Evolutionary conservation across 2,888 invertebrate genomes (phyloP).

Genomic region (Andrena bucephala): DNA sequence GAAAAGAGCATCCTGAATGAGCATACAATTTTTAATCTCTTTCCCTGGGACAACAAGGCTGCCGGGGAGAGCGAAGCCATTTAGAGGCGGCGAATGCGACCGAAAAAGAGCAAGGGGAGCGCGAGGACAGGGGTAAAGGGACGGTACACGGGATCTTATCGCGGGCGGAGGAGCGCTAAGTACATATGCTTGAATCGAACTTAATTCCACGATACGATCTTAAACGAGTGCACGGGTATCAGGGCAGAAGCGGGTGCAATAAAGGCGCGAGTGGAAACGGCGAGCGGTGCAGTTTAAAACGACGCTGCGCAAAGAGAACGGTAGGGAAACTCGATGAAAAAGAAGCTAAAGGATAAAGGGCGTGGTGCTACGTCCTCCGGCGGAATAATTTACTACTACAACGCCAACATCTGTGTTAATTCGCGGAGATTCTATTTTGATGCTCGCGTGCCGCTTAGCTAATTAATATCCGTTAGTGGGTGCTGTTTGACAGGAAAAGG

Average conservation of each 20-base stretch:
- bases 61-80: constrained; percentile 27
- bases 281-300: constrained; percentile 50
- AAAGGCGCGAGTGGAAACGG: constrained; percentile 57
- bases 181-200: constrained; percentile 80
- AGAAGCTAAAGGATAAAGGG: background rate
- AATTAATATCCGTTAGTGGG: too few species aligned
- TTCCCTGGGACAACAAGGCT: background rate
- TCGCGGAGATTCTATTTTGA: too few species aligned
- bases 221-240: constrained; percentile 67
- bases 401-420: too few species aligned
- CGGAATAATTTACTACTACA: too few species aligned
- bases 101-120: constrained; percentile 18
- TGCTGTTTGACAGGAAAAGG: too few species aligned
- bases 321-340: constrained; percentile 20
- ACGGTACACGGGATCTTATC: constrained; percentile 73
- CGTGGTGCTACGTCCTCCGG: too few species aligned
- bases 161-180: constrained; percentile 67
- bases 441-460: too few species aligned
- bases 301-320: constrained; percentile 33
- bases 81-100: constrained; percentile 8
- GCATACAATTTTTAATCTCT: constrained; percentile 22
- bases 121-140: background rate
- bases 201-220: constrained; percentile 80
- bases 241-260: constrained; percentile 58
- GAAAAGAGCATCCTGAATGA: background rate